Conservation (phyloP, 2,888 invertebrate species). For the Dione vanillae region DNA sequence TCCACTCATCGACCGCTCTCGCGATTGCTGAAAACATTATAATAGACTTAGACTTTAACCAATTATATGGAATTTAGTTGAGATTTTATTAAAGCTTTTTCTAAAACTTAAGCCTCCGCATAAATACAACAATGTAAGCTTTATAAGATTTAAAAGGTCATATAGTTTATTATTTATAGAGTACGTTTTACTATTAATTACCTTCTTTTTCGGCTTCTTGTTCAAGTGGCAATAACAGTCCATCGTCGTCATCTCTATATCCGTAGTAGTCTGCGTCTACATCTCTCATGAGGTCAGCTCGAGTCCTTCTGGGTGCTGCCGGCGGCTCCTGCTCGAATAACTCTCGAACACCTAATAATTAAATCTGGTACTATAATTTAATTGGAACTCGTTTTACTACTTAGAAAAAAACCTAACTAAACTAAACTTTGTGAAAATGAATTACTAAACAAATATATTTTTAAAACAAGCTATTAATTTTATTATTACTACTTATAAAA, state of each 20-base stretch:
- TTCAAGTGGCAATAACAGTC: slow-evolving; percentile 95
- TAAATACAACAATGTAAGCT: too few species aligned
- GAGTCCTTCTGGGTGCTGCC: slow-evolving; percentile 93
- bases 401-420: too few species aligned
- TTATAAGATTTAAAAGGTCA: too few species aligned
- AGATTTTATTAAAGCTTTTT: not conserved
- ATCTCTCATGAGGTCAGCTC: slow-evolving; percentile 98
- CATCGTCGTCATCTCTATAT: slow-evolving; percentile 99
- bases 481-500: too few species aligned
- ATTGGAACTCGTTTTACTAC: not conserved
- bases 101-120: too few species aligned
- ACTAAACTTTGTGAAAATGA: too few species aligned
- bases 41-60: not conserved
- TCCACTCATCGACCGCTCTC: slow-evolving; percentile 89
- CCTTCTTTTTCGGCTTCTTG: slow-evolving; percentile 90
- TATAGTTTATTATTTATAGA: too few species aligned
- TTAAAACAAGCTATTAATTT: too few species aligned
- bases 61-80: not conserved
- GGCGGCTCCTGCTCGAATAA: slow-evolving; percentile 98
- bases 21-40: slow-evolving; percentile 65
- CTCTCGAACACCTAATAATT: slow-evolving; percentile 92
- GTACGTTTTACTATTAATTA: slow-evolving; percentile 52
- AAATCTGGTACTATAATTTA: not conserved
- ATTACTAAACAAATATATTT: too few species aligned
- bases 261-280: slow-evolving; percentile 99